Base-by-base conservation (phyloP, 2,113 vertebrate genomes). In the Genyomyrus donnyi region DNA sequence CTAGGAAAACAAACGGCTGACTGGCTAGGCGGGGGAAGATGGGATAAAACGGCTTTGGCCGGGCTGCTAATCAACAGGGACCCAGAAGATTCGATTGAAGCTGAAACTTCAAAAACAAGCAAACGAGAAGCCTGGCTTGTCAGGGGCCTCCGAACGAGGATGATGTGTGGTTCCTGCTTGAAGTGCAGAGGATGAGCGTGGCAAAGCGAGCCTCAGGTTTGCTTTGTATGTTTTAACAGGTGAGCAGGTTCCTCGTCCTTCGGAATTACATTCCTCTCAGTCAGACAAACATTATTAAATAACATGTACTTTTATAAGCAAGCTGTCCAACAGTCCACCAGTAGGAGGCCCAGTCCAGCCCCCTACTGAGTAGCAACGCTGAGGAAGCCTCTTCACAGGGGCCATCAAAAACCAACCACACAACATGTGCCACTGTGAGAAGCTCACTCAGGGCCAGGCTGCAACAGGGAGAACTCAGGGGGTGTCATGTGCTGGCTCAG, bases 1-100 rank as follows among this genome's bases (percentile, higher is more conserved):
- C 90, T 89, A 91, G 87, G 90, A 93, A 86, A 66, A 94, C 93
- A 95, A 94, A 93, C 77, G 94, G 93, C 91, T 94, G 94, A 93
- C 94, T 93, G 92, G 92, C 93, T 89, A 92, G 52, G 85, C 92
- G 89, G 90, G 90, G 85, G 86, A 88, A 90, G 92, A 93, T 93
- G 93, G 93, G 92, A 94, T 93, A 93, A 93, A 93, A 88, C 31
- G 88, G 91, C 24, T 87, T 52, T 90, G 74, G 52, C 49, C 58
- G 88, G 83, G 88, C 46, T 88, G 92, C 91, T 74, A 62, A 92
- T 77, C 90, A 91, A 93, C 91, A 92, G 91, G 88, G 91, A 90
- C 86, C 91, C 77, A 31, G 85, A 91, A 92, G 92, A 88, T 92
- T 92, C 86, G 88, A 80, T 45, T 84, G n/a, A 80, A 53, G 49